Base-by-base conservation (phyloP, 2,113 vertebrate genomes). In the Condylura cristata region DNA sequence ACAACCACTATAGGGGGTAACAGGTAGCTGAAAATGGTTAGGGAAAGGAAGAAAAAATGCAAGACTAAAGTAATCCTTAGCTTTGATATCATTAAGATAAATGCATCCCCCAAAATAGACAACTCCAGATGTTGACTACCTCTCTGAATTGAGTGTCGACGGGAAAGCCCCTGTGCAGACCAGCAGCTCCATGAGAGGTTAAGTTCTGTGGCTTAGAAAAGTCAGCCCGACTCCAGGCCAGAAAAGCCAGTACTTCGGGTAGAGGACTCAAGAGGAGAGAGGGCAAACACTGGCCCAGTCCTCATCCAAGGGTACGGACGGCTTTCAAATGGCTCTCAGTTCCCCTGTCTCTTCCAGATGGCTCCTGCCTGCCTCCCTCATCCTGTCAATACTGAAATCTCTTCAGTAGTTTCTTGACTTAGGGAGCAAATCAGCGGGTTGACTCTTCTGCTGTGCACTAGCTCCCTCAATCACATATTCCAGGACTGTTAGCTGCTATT, bases 401-500 rank as follows among this genome's bases (percentile, higher is more conserved):
- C 76, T 83, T 84, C 56, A 58, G 63, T 32, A 88, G 71, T 37
- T 89, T 89, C 89, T 95, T 78, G 83, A 94, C 86, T 95, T 56
- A 46, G 71, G 92, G 44, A 87, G 56, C 65, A 66, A 60, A 84
- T 95, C 84, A 87, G 75, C 76, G 71, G 60, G 63, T 58, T 24
- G 41, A 46, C 66, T 94, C 75, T 51, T 58, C 32, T 18, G 11
- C 91, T 86, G 56, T 63, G 37, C 17, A 51, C 75, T 20, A 26
- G 32, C 68, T 91, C 95, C 37, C 72, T 94, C 90, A 81, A 79
- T 93, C 84, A 91, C 84, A 85, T 70, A 82, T 83, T 97, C 85
- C 46, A 89, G 89, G 76, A 84, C 94, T 93, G 87, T 51, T 93
- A 53, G 74, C 74, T 79, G 95, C 93, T 96, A 91, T 96, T 94